Evolutionary conservation across 2,113 vertebrate species (phyloP), one percentile per base, ranked within the genome.

Genomic region (Poeciliopsis retropinna): DNA sequence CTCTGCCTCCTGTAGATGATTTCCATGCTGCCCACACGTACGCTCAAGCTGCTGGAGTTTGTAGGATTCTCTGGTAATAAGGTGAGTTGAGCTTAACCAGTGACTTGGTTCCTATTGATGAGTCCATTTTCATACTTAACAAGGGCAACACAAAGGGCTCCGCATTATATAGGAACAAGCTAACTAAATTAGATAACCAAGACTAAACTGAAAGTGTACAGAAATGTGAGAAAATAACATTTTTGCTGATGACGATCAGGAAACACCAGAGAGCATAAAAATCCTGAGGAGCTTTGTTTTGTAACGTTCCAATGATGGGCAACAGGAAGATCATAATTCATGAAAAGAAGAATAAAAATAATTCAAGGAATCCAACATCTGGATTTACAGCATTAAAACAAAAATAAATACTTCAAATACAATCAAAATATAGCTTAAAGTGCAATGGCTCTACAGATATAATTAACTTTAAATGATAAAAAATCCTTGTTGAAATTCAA

Each of bases 51-150:
- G 76, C 86, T 99, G 75, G 97, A 99, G 86, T 98, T 99, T 83
- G 97, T 99, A 27, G 98, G 98, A 7, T 97, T 99, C 92, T 99
- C 97, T 85, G 97, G 97, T 78, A 98, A 98, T 81, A 99, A 99
- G 96, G 97, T 98, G 93, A 95, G 86, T 37, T 41, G 11, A 78
- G 11, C n/a, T 66, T 34, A 67, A 17, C 51, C 51, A 57, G 8
- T 10, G 25, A 57, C 7, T 57, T n/a, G 22, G 19, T 57, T 10
- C 25, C 8, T 57, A 25, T n/a, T n/a, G 22, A 57, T n/a, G 51
- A 57, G 22, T 6, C 8, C 7, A 7, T 57, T 57, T 57, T 57
- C 2, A 25, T n/a, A 57, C 0, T 10, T 9, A 57, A 11, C 51
- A n/a, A 57, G 51, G 25, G 2, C 51, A 57, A 57, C 8, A 57